Evolutionary conservation across 1,140 invertebrate genomes (phyloP), one percentile per base, ranked within the genome.

Genomic region (Orius insidiosus): DNA sequence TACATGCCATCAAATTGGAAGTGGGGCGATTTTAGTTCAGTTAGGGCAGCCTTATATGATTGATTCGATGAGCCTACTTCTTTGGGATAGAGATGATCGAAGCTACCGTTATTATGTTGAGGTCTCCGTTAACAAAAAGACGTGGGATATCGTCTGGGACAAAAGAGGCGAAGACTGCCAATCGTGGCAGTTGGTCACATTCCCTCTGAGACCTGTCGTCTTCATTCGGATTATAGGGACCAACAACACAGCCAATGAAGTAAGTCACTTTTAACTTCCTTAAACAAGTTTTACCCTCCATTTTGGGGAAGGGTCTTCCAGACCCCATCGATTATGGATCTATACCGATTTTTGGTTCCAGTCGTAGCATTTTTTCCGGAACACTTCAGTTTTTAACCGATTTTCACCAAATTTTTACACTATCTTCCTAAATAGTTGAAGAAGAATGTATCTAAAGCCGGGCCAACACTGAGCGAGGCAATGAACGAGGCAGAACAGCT

Each of bases 41-140:
- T 71, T 98, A 48, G 86, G 88, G 13, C 95, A 98, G 65, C 94
- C 95, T 1, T 98, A 94, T 63, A 72, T 94, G 51, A 75, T 98
- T 44, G 76, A 80, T 39, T 90, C 86, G 5, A 81, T 97, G 71
- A 76, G 81, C 56, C 67, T 98, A 56, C 64, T 98, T 36, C 67
- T 98, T 42, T 98, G 95, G 95, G 94, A 98, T 67, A 95, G 89
- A 65, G 95, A 98, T 68, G 85, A 95, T 60, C 71, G 95, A 33
- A 82, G 77, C 52, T 98, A 98, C 64, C 88, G 83, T 50, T 98
- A 93, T 62, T 94, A 88, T 59, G 80, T 98, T 31, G 90, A 98
- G 68, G 88, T 92, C 2, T 96, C 92, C 10, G 71, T 76, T n/a
- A 90, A 98, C 67, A 76, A 80, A 57, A 78, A 78, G 62, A 78